Evolutionary conservation across 2,888 invertebrate genomes (phyloP), one percentile per base, ranked within the genome.

Genomic region (Congeria kusceri): DNA sequence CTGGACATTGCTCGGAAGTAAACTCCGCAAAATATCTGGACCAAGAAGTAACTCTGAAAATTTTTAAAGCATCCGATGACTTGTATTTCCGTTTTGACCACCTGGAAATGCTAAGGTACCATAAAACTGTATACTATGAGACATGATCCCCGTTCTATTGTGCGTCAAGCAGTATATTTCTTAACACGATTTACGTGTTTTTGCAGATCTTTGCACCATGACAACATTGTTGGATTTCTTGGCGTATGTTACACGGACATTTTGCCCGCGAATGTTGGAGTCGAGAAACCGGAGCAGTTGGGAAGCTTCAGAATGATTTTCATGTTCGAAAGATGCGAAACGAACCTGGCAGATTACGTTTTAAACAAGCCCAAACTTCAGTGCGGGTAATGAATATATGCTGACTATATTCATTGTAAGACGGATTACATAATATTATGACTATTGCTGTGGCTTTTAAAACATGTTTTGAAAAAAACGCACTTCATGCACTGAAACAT

Each of bases 1-100:
- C n/a, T 27, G 84, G 84, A 1, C 29, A 58, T 23, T 84, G 74
- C 53, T 74, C 81, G 1, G 70, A 64, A 27, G 80, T 84, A 9
- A 49, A 65, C 25, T n/a, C 28, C 15, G 73, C 65, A 7, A 70
- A 63, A 18, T 64, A 53, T 44, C 3, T 13, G 23, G 68, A 67
- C 25, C 13, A 62, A n/a, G 53, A 49, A 23, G 79, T 78, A 18
- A 81, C 84, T 18, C 47, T 84, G 0, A 84, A 81, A 13, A 47
- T 49, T n/a, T n/a, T 81, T 23, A 32, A 39, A 47, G 39, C 39
- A 13, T 39, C 39, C 39, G 9, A 15, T 15, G 9, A 39, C 15
- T 15, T 39, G 39, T 5, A 13, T 39, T 39, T 15, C 15, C 39
- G 15, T 15, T 5, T 39, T 11, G 9, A 11, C 39, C 39, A 39